A percentile compares a stretch with the other conserved stretches of the same genome.
These are phyloP conservation scores for Copidosoma floridanum DNA, from an alignment of 1,140 invertebrate genomes.

Conservation along the genomic window DNA sequence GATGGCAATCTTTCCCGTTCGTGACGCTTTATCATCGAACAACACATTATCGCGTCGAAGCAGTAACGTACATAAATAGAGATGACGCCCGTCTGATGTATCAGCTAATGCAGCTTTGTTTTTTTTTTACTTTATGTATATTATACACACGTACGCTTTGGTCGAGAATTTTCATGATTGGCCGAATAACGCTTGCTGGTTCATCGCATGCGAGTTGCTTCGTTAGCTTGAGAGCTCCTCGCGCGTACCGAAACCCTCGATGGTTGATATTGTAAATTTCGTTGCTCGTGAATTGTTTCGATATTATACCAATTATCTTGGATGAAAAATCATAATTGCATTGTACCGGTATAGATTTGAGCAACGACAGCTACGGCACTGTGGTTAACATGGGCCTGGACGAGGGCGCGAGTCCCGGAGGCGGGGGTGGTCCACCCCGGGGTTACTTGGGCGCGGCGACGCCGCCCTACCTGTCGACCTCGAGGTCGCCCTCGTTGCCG, in stretches of 20 bases:
- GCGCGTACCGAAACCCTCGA: too few species aligned
- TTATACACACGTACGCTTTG: too few species aligned
- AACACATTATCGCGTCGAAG: background rate
- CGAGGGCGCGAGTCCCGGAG: conserved; percentile 73
- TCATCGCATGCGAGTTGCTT: too few species aligned
- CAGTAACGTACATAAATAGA: too few species aligned
- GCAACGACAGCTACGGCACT: conserved; percentile 84
- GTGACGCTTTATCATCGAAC: background rate
- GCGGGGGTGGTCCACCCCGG: conserved; percentile 59
- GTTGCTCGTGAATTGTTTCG: too few species aligned
- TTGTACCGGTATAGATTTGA: conserved; percentile 77
- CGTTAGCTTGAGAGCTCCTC: too few species aligned
- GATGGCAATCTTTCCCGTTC: background rate
- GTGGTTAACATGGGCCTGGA: conserved; percentile 74
- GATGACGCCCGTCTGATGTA: background rate
- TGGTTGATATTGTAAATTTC: too few species aligned
- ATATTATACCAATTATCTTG: too few species aligned
- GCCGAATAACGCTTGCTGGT: too few species aligned
- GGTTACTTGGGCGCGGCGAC: conserved; percentile 66
- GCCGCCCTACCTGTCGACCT: conserved; percentile 77
- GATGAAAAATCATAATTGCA: too few species aligned
- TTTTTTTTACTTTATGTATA: background rate
- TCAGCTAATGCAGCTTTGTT: background rate
- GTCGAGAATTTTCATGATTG: too few species aligned
- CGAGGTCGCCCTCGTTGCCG: conserved; percentile 68